A percentile compares a stretch with the other conserved stretches of the same genome.
phyloP scores from a whole-genome alignment of 2,888 invertebrate genomes.

The Laothoe populi region DNA sequence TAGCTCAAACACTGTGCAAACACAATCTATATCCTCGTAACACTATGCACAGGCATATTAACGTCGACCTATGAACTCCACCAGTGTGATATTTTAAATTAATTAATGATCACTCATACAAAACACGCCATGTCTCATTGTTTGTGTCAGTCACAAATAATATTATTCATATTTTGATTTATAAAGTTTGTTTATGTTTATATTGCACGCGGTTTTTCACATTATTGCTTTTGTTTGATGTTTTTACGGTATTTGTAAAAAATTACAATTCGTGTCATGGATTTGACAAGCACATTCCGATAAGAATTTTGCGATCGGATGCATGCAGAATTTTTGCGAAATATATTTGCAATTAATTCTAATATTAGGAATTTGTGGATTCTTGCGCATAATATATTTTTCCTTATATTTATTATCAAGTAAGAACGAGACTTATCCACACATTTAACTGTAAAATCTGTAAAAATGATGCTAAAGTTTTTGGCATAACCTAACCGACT shows the following conservation, averaged over 20 bases:
- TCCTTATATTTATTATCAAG: no score
- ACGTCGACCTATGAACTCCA: constrained; percentile 66
- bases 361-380: no score
- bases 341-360: not conserved
- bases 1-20: constrained; percentile 38
- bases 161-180: constrained; percentile 28
- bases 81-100: constrained; percentile 52
- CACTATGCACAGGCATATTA: constrained; percentile 50
- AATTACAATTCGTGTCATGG: constrained; percentile 28
- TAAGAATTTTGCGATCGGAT: constrained; percentile 23
- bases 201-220: constrained; percentile 45
- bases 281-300: constrained; percentile 23
- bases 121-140: constrained; percentile 19
- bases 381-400: no score
- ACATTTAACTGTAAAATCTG: no score
- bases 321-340: not conserved
- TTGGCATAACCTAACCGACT: no score
- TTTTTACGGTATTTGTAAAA: constrained; percentile 20
- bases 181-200: constrained; percentile 30
- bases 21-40: constrained; percentile 50
- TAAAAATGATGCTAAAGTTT: no score
- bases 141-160: constrained; percentile 1
- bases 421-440: no score
- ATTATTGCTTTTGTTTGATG: constrained; percentile 45
- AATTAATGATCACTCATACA: constrained; percentile 29